Percentiles rank a stretch among this genome's conserved stretches.
Evolutionary conservation across 2,888 invertebrate genomes (phyloP).

Genomic region (Pseudococcus longispinus): DNA sequence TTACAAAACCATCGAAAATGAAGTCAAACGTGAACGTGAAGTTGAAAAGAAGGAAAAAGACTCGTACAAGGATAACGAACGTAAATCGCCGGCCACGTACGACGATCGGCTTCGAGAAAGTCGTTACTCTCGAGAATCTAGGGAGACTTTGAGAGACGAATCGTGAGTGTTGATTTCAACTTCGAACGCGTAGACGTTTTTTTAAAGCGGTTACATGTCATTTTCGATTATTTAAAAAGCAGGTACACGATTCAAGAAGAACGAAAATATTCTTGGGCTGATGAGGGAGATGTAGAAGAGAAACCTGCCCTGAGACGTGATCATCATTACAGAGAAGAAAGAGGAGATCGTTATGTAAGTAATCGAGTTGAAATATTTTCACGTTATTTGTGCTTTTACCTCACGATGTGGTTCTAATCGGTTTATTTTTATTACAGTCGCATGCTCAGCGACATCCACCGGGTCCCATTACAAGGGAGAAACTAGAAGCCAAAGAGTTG

Average conservation of each 20-base stretch:
- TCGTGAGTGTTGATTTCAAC: neutral
- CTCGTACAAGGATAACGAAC: neutral
- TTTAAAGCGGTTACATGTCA: no score
- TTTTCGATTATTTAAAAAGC: neutral
- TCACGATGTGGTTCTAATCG: neutral
- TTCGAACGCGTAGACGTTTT: neutral
- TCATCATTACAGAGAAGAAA: constrained; percentile 45
- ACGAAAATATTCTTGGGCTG: constrained; percentile 13
- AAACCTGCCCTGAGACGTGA: constrained; percentile 16
- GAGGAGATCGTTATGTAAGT: constrained; percentile 53
- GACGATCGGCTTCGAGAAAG: constrained; percentile 4
- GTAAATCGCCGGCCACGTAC: constrained; percentile 18
- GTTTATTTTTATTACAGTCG: constrained; percentile 20
- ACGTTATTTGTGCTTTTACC: neutral
- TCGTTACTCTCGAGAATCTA: constrained; percentile 46
- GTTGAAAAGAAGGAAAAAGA: constrained; percentile 13
- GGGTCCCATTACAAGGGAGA: constrained; percentile 70
- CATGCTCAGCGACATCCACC: constrained; percentile 64
- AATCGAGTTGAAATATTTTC: neutral
- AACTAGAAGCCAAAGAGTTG: constrained; percentile 68
- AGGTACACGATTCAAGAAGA: constrained; percentile 49
- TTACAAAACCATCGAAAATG: constrained; percentile 23
- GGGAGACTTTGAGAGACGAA: constrained; percentile 47
- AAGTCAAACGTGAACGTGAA: constrained; percentile 35
- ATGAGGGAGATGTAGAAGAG: constrained; percentile 27